These are phyloP conservation scores for Thinocorus orbignyianus DNA, from an alignment of 2,113 vertebrate species.

Conservation along the genomic window DNA sequence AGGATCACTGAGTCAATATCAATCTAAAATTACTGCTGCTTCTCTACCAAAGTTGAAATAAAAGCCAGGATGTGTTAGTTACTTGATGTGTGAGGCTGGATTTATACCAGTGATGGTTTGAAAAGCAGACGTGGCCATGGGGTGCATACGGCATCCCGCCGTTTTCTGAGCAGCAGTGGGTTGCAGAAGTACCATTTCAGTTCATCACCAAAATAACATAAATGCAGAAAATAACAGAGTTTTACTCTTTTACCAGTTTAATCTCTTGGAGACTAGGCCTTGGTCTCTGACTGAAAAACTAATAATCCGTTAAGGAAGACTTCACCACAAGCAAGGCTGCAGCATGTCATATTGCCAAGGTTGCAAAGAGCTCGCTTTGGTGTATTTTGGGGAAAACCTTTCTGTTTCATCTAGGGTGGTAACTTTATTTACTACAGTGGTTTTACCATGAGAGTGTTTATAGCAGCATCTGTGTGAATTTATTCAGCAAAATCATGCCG, in stretches of 20 bases:
- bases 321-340: background rate
- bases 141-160: background rate
- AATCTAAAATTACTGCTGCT: background rate
- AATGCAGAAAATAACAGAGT: background rate
- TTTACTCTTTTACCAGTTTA: background rate
- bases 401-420: background rate
- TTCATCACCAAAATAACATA: background rate
- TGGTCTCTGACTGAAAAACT: background rate
- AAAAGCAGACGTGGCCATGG: accelerated
- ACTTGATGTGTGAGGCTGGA: background rate
- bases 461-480: background rate
- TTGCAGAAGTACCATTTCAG: background rate
- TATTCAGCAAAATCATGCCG: background rate
- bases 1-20: background rate
- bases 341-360: background rate
- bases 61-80: background rate
- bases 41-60: background rate
- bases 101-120: background rate
- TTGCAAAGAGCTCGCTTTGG: background rate
- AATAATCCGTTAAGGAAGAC: background rate
- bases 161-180: background rate
- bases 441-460: background rate
- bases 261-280: background rate
- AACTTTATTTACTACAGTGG: background rate
- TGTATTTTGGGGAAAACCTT: background rate